Percentiles rank a stretch among this genome's conserved stretches.
These are phyloP conservation scores for Anarhynchus alexandrinus DNA, from an alignment of 2,113 vertebrate genomes.

Conservation along the genomic window DNA sequence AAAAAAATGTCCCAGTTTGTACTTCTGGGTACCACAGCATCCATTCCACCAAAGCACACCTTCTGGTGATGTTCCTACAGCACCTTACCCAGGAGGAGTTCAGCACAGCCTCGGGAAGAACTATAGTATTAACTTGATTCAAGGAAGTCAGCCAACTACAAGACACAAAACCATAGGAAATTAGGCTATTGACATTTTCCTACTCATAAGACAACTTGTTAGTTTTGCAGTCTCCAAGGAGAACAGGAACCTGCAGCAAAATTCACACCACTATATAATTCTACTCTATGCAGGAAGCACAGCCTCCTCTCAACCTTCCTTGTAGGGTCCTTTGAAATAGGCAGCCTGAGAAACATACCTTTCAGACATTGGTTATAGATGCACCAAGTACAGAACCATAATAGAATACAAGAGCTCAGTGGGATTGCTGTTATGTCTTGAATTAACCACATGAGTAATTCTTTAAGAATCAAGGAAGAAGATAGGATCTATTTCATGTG, in stretches of 20 bases:
- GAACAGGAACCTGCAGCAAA: background rate
- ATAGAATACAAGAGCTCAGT: background rate
- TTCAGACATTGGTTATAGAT: background rate
- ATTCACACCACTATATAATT: background rate
- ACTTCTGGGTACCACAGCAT: background rate
- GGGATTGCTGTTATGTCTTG: background rate
- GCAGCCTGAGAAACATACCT: background rate
- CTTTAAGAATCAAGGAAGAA: background rate
- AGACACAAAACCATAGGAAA: background rate
- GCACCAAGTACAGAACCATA: background rate
- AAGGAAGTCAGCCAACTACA: background rate
- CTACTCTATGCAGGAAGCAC: background rate
- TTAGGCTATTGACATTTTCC: background rate
- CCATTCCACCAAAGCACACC: background rate
- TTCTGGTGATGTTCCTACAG: background rate
- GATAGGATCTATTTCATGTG: background rate
- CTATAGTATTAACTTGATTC: background rate
- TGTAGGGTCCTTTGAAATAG: background rate
- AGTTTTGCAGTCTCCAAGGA: background rate
- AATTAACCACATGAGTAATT: background rate
- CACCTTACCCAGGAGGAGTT: background rate
- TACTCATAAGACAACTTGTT: background rate
- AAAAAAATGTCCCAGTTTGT: background rate
- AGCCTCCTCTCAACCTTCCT: background rate
- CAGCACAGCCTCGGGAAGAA: background rate